Base-by-base conservation (phyloP, 2,797 vertebrate species). In the Falco naumanni region DNA sequence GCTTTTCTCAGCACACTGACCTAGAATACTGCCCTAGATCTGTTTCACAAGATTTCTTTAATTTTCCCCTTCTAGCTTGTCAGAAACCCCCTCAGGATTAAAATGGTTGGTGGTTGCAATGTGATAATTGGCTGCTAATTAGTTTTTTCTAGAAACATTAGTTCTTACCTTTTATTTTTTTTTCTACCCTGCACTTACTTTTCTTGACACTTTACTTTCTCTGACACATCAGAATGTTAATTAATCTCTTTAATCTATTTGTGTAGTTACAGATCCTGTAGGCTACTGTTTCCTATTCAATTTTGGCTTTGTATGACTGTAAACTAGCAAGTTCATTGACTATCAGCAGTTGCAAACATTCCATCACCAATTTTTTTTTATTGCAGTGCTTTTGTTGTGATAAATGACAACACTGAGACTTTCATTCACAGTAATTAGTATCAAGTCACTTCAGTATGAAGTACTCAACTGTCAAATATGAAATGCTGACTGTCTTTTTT, bases 1-100 rank as follows among this genome's bases (percentile, higher is more conserved):
- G 31, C 76, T 68, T 29, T 59, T 50, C 47, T 76, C 16, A 18
- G 56, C 89, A 91, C 10, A 89, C 87, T 96, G 92, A 93, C 96
- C 97, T 96, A 93, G 87, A 93, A 94, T 96, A 18, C 66, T 96
- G 91, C 83, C 94, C 93, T 90, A 94, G 8, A 95, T 95, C 76
- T 93, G 18, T 74, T 95, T 34, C 74, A 41, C 45, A 66, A 43
- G n/a, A 69, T 90, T 89, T 51, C 64, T 87, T 51, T 72, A 65
- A 53, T 93, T 93, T 83, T 47, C 61, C 48, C 25, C 39, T 54
- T 60, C 57, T n/a, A 68, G 61, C 65, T 92, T 90, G 50, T 90
- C 47, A 80, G 47, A 96, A 95, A 64, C 18, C 50, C 84, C 76
- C 89, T 74, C 65, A 82, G 93, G 95, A 93, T 63, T 86, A 34